Percentiles rank a stretch among this genome's conserved stretches.
Conservation (phyloP, 2,113 vertebrate species). For the Tyrannus savana region DNA sequence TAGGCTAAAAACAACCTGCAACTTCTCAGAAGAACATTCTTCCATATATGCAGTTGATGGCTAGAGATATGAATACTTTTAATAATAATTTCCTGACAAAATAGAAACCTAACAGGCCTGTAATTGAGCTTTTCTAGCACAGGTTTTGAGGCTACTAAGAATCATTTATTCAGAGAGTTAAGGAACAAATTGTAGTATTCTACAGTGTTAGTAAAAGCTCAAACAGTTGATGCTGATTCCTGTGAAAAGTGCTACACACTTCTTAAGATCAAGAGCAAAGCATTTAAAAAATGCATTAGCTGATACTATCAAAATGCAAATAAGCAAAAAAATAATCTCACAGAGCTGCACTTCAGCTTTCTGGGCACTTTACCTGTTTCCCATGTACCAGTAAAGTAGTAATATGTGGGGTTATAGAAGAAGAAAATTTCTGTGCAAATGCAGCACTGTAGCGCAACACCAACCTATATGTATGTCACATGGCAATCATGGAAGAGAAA, state of each 20-base stretch:
- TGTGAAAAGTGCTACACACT: slow-evolving; percentile 18
- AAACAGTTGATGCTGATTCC: slow-evolving; percentile 10
- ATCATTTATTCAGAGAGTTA: not conserved
- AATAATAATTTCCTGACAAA: not conserved
- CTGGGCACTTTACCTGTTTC: slow-evolving; percentile 91
- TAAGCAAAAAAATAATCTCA: slow-evolving; percentile 47
- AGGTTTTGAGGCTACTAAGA: not conserved
- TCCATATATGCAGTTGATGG: not conserved
- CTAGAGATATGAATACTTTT: not conserved
- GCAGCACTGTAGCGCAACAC: slow-evolving; percentile 89
- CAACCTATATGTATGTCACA: slow-evolving; percentile 84
- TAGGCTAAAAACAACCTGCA: slow-evolving; percentile 1
- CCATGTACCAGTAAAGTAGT: slow-evolving; percentile 96
- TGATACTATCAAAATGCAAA: slow-evolving; percentile 61
- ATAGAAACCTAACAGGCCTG: not conserved
- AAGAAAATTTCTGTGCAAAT: slow-evolving; percentile 89
- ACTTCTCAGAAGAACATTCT: not conserved
- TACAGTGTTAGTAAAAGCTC: slow-evolving; percentile 60
- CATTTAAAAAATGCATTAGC: slow-evolving; percentile 37
- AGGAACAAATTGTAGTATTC: not conserved
- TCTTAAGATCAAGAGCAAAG: slow-evolving; percentile 57
- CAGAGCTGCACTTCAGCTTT: slow-evolving; percentile 67
- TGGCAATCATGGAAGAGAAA: slow-evolving; percentile 72
- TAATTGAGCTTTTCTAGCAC: not conserved
- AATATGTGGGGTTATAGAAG: slow-evolving; percentile 95